These are phyloP conservation scores for Druon quercuslanigerum DNA, from an alignment of 1,140 invertebrate species.

Conservation along the genomic window DNA sequence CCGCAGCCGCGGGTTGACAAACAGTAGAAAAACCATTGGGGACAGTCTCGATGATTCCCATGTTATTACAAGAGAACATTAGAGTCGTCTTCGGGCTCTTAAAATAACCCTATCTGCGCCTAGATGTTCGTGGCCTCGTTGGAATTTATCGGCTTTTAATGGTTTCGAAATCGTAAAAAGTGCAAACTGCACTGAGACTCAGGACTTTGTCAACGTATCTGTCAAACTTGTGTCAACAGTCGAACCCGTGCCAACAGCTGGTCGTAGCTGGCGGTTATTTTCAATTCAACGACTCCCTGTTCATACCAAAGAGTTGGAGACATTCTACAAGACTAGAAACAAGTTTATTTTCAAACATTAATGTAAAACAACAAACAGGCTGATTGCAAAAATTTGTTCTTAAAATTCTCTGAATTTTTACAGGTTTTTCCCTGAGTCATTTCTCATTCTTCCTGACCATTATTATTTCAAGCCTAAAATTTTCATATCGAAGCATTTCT, in stretches of 20 bases:
- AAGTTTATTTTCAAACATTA: slow-evolving; percentile 35
- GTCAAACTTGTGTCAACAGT: slow-evolving; percentile 73
- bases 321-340: slow-evolving; percentile 38
- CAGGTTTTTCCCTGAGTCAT: too few relatives aligned
- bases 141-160: slow-evolving; percentile 70
- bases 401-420: too few relatives aligned
- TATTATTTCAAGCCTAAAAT: too few relatives aligned
- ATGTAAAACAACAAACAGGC: background rate
- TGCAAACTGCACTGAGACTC: slow-evolving; percentile 49
- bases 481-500: too few relatives aligned
- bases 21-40: slow-evolving; percentile 45
- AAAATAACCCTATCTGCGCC: background rate
- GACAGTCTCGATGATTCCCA: slow-evolving; percentile 40
- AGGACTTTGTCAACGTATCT: slow-evolving; percentile 74
- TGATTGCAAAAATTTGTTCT: too few relatives aligned
- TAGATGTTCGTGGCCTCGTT: background rate
- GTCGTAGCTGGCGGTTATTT: slow-evolving; percentile 63
- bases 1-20: slow-evolving; percentile 63
- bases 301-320: slow-evolving; percentile 56
- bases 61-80: slow-evolving; percentile 59
- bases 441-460: too few relatives aligned
- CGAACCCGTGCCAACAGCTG: slow-evolving; percentile 68
- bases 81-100: slow-evolving; percentile 31
- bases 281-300: slow-evolving; percentile 70
- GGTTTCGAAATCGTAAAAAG: slow-evolving; percentile 70